A percentile compares a stretch with the other conserved stretches of the same genome.
Evolutionary conservation across 2,113 vertebrate genomes (phyloP).

Genomic region (Osmerus mordax): DNA sequence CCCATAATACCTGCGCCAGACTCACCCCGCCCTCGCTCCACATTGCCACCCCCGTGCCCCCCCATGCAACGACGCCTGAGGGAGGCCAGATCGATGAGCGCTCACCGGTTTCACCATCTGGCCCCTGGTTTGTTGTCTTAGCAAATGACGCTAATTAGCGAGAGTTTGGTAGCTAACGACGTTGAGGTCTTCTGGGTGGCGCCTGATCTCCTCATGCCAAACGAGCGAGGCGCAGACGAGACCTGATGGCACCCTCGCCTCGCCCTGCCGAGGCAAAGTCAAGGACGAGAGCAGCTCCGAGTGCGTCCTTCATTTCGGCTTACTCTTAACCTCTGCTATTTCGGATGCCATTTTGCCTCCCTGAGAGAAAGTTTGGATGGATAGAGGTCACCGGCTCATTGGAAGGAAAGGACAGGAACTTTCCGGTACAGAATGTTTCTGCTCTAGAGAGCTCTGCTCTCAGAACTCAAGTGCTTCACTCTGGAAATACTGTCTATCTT

Average conservation of each 20-base stretch:
- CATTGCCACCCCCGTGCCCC: not conserved
- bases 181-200: slow-evolving; percentile 54
- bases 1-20: slow-evolving; percentile 5
- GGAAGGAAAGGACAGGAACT: too few relatives aligned
- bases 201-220: slow-evolving; percentile 50
- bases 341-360: not conserved
- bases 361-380: too few relatives aligned
- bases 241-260: not conserved
- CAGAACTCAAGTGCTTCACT: not conserved
- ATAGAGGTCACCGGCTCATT: too few relatives aligned
- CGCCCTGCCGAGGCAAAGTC: not conserved
- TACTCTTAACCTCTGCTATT: not conserved
- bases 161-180: slow-evolving; percentile 58
- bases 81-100: slow-evolving; percentile 70
- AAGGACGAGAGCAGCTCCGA: not conserved
- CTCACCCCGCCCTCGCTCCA: not conserved
- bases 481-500: not conserved
- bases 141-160: slow-evolving; percentile 72
- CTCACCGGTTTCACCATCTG: slow-evolving; percentile 72
- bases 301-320: not conserved
- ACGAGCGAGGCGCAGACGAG: slow-evolving; percentile 38
- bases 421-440: too few relatives aligned
- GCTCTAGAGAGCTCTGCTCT: too few relatives aligned
- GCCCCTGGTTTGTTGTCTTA: slow-evolving; percentile 68
- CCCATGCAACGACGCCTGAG: slow-evolving; percentile 45